Base-by-base conservation (phyloP, 92 coral and sea anemone species). In the Palythoa caribaeorum region DNA sequence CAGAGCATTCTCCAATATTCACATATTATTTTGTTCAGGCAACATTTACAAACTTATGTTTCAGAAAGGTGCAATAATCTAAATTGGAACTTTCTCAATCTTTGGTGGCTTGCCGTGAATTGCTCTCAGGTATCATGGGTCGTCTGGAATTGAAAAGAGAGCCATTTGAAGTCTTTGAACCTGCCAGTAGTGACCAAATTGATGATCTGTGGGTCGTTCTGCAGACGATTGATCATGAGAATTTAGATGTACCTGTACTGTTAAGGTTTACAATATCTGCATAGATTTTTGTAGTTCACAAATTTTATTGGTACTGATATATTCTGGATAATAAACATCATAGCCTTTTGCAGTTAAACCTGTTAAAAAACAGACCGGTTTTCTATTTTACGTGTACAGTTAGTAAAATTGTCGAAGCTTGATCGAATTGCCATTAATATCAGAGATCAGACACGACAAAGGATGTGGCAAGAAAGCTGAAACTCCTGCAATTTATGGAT, bases 381-480 rank as follows among this genome's bases (percentile, higher is more conserved):
- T 73, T 44, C 4, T 15, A 51, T 51, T 51, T 51, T 51, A 51
- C 11, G 55, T 51, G 11, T 51, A 51, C 55, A 51, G 60, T 54
- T 54, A 2, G 60, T 54, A 54, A 54, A 54, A 54, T 54, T 54
- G 16, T 54, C 1, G 60, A 54, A 54, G 60, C 60, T 54, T 54
- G 60, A 54, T 54, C 60, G 60, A 9, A 54, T 54, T 54, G 6
- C 60, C 9, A 54, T 2, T 54, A 75, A 75, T 48, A n/a, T 76
- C 40, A 76, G 79, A 76, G 50, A 35, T 17, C 60, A 0, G 79
- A 76, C 62, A 76, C 62, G 38, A 76, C 62, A 50, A 76, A 76
- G 38, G 40, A 76, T 50, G 79, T 50, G n/a, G 21, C 50, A 6
- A 35, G 28, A 9, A 76, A 1, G 40, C 14, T 19, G 50, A 2